These are phyloP conservation scores for Caradrina clavipalpis DNA, from an alignment of 2,888 invertebrate species.

Conservation along the genomic window DNA sequence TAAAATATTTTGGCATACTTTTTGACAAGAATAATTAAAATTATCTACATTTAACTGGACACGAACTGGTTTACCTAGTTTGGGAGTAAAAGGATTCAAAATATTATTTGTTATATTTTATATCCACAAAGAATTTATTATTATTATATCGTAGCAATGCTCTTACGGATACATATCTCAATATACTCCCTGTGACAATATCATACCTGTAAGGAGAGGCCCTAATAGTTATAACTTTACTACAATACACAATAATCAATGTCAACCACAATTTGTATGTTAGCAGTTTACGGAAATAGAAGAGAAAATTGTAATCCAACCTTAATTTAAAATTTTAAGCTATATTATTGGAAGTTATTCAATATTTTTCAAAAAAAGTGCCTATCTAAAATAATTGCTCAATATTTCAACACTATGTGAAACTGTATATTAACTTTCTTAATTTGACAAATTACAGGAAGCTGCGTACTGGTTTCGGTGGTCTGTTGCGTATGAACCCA, in stretches of 20 bases:
- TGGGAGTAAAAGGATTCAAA: too few relatives aligned
- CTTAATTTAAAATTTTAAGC: too few relatives aligned
- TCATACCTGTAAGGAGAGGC: too few relatives aligned
- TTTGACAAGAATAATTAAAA: neutral
- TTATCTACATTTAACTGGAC: too few relatives aligned
- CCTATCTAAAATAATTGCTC: slow-evolving; percentile 3
- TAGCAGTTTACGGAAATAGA: neutral
- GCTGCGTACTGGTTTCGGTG: slow-evolving; percentile 95
- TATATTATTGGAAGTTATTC: too few relatives aligned
- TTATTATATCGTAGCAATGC: too few relatives aligned
- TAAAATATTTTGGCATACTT: slow-evolving; percentile 70
- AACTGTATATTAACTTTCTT: slow-evolving; percentile 22
- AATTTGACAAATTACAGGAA: slow-evolving; percentile 89
- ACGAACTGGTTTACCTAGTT: too few relatives aligned
- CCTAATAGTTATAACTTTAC: neutral
- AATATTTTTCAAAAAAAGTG: neutral
- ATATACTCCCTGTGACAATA: too few relatives aligned
- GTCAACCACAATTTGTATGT: slow-evolving; percentile 13
- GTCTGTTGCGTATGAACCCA: slow-evolving; percentile 96
- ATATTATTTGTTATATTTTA: too few relatives aligned
- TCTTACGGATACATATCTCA: too few relatives aligned
- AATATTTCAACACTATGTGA: slow-evolving; percentile 9
- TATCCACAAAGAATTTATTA: too few relatives aligned
- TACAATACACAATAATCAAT: slow-evolving; percentile 1
- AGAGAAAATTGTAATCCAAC: slow-evolving; percentile 25